These are phyloP conservation scores for Drosophila melanica DNA, from an alignment of 1,140 invertebrate genomes.

Conservation along the genomic window DNA sequence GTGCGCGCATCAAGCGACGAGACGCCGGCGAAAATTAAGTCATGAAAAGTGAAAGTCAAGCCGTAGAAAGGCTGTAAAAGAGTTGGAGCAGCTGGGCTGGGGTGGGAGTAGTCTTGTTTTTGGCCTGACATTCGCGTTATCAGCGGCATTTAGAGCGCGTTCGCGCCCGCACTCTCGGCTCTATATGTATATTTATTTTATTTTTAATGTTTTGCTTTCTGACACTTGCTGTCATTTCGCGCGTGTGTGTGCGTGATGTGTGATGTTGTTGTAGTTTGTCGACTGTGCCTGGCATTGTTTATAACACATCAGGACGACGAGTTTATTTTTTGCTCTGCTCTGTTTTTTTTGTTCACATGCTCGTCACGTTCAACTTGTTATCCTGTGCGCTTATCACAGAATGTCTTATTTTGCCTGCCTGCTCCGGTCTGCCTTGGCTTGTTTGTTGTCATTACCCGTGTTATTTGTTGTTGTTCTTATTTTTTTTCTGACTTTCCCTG, in stretches of 20 bases:
- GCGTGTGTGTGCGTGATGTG: slow-evolving; percentile 17
- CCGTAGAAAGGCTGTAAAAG: slow-evolving; percentile 25
- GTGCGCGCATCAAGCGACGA: slow-evolving; percentile 39
- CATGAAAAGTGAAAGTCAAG: slow-evolving; percentile 57
- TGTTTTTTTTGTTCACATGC: slow-evolving; percentile 49
- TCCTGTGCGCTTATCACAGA: slow-evolving; percentile 65
- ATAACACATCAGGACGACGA: slow-evolving; percentile 40
- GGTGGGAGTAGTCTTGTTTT: slow-evolving; percentile 16
- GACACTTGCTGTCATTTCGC: slow-evolving; percentile 51
- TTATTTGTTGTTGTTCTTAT: slow-evolving; percentile 41
- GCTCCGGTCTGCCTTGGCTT: slow-evolving; percentile 11
- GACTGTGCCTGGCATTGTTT: slow-evolving; percentile 49
- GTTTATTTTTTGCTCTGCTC: slow-evolving; percentile 35
- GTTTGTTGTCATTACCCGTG: slow-evolving; percentile 54
- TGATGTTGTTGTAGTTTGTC: slow-evolving; percentile 37
- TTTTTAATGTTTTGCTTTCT: slow-evolving; percentile 55
- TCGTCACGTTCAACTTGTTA: slow-evolving; percentile 67
- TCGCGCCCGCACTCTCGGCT: slow-evolving; percentile 4
- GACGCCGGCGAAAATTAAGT: slow-evolving; percentile 53
- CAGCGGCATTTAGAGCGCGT: slow-evolving; percentile 39
- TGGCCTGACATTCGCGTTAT: slow-evolving; percentile 47
- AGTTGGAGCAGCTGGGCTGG: neutral
- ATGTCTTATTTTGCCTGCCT: slow-evolving; percentile 58
- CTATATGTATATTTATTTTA: slow-evolving; percentile 44
- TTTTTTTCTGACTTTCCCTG: neutral